Base-by-base conservation (phyloP, 2,888 invertebrate genomes). In the Acronicta alni region DNA sequence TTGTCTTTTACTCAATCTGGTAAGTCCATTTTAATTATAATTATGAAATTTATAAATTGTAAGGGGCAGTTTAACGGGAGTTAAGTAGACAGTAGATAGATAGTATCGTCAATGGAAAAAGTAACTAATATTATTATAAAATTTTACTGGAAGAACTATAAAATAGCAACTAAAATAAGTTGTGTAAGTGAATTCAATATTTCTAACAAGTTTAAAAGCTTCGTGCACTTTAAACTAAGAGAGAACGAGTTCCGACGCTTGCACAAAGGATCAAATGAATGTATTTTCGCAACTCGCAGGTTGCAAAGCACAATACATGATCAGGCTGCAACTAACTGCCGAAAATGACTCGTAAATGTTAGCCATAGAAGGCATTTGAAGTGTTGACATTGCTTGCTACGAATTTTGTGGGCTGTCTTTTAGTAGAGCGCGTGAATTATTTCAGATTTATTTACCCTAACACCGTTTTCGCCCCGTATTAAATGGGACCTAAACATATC, bases 181-280 rank as follows among this genome's bases (percentile, higher is more conserved):
- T 18, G 17, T 7, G 5, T 12, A 41, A 1, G 30, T 18, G 4
- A 12, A 7, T n/a, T 20, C 4, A 49, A 54, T 41, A 58, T 58
- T 10, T 9, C 46, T 37, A 47, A 58, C 54, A 54, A 45, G 32
- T 56, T 59, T 55, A 16, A 15, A 47, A 59, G 55, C 56, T 55
- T 18, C 41, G 42, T 51, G 43, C 51, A 58, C 44, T 61, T 43
- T 41, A 23, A 67, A 45, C 52, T 12, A 53, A 32, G 16, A 58
- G 16, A 37, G 35, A 55, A 53, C 14, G 17, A 61, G 70, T 39
- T 72, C 48, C 17, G 32, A 37, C 45, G 46, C 23, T 46, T 57
- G 53, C 47, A 76, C 73, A 67, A 67, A 56, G 59, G 44, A 35
- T 18, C 52, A 51, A 64, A 59, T 68, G 56, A 68, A 57, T 63